A percentile compares a stretch with the other conserved stretches of the same genome.
Evolutionary conservation across 2,888 invertebrate species (phyloP).

Genomic region (Palloptera scutellata): DNA sequence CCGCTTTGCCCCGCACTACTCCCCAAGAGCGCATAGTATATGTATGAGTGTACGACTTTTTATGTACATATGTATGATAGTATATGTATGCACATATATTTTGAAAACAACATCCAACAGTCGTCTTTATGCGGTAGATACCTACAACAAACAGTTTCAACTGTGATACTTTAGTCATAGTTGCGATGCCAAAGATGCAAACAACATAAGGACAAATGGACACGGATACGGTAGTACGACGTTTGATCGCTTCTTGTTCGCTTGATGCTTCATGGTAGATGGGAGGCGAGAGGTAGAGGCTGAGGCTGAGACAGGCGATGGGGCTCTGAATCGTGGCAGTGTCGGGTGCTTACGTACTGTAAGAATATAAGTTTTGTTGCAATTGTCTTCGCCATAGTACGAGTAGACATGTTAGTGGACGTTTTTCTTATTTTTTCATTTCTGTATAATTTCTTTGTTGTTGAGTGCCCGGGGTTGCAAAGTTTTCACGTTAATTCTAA

Average conservation of each 20-base stretch:
- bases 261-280: too few relatives aligned
- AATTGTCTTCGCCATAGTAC: not conserved
- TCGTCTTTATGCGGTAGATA: not conserved
- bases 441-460: too few relatives aligned
- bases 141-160: not conserved
- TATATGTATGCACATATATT: not conserved
- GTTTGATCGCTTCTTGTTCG: too few relatives aligned
- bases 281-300: not conserved
- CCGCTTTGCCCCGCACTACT: not conserved
- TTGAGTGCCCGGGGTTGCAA: too few relatives aligned
- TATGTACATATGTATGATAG: not conserved
- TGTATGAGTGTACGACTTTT: not conserved
- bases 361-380: not conserved
- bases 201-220: not conserved
- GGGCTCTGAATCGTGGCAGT: too few relatives aligned
- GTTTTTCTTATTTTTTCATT: not conserved
- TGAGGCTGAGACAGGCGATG: too few relatives aligned
- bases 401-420: constrained; percentile 28
- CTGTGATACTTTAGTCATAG: constrained; percentile 23
- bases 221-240: too few relatives aligned
- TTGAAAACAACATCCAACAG: constrained; percentile 15
- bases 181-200: constrained; percentile 24
- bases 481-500: not conserved
- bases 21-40: not conserved
- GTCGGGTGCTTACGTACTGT: not conserved